Evolutionary conservation across 35 echinoderm and acorn worm species (phyloP).

Genomic region (Lytechinus pictus): DNA sequence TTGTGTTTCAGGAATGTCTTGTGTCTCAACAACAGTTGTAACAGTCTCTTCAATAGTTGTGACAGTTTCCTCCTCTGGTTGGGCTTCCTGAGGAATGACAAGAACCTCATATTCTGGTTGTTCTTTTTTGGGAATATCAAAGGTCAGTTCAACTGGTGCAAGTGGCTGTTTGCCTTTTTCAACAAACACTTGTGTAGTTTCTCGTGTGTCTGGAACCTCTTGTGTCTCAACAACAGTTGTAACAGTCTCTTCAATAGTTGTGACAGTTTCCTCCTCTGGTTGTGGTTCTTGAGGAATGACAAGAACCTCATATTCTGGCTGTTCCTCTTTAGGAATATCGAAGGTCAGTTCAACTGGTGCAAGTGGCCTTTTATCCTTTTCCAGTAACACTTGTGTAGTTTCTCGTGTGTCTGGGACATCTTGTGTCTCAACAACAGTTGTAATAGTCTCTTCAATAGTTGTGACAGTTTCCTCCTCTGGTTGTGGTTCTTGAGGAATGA

Average conservation of each 20-base stretch:
- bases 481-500: slow-evolving; percentile 3
- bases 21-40: slow-evolving; percentile 59
- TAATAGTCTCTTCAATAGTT: slow-evolving; percentile 50
- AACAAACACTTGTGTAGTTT: slow-evolving; percentile 44
- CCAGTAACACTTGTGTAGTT: slow-evolving; percentile 51
- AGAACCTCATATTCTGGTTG: slow-evolving; percentile 61
- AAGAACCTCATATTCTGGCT: slow-evolving; percentile 60
- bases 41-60: slow-evolving; percentile 54
- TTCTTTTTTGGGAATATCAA: slow-evolving; percentile 58
- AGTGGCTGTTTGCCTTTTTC: slow-evolving; percentile 54
- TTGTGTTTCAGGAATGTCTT: slow-evolving; percentile 50
- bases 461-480: slow-evolving; percentile 56
- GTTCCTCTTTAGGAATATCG: slow-evolving; percentile 57
- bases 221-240: slow-evolving; percentile 67
- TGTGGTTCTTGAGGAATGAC: slow-evolving; percentile 40
- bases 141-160: slow-evolving; percentile 63
- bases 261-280: slow-evolving; percentile 31
- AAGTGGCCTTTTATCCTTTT: slow-evolving; percentile 28
- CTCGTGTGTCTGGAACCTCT: slow-evolving; percentile 40
- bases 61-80: slow-evolving; percentile 38
- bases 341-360: slow-evolving; percentile 43
- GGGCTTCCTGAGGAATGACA: slow-evolving; percentile 54
- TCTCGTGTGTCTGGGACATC: slow-evolving; percentile 31
- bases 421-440: slow-evolving; percentile 62
- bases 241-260: slow-evolving; percentile 42